Base-by-base conservation (phyloP, 2,113 vertebrate species). In the Limnothrissa miodon region DNA sequence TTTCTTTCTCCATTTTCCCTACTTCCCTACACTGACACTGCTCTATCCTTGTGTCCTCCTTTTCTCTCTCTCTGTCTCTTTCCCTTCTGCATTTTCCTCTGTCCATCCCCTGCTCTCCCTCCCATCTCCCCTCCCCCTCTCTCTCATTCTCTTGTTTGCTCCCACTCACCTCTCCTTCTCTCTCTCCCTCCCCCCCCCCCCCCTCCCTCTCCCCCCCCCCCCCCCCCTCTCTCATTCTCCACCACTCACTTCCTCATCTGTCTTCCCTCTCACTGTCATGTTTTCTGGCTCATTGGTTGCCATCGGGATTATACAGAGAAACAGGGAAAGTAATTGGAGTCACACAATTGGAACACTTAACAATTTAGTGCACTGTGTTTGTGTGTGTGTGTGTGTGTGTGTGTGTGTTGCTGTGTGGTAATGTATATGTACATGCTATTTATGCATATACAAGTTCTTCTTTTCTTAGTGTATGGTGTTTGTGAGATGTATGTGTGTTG, bases 321-420 rank as follows among this genome's bases (percentile, higher is more conserved):
- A 53, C 51, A 56, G 51, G 51, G 51, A 82, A 78, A 25, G 19
- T 78, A 56, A 56, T 56, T 56, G 51, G 51, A 56, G 19, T 56
- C 51, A 56, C 51, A 56, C 51, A 56, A 23, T 56, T 21, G 51
- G 51, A 45, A 45, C 74, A 79, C 78, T 85, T 85, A 79, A 62
- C 51, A 62, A 45, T 74, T 62, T 25, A 74, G 53, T 45, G 29
- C 51, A 23, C 19, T 56, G 51, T 21, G 19, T 56, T 56, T 53
- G 51, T 23, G 15, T 53, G 51, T 23, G 15, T 15, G 46, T 15
- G 11, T 48, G 15, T 15, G 15, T 48, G 46, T 48, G 46, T 48
- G 46, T 48, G 46, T 48, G 46, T 48, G 46, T 48, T 9, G 11
- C 10, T 48, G 11, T 48, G 46, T 56, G 19, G 51, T 56, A 23